Evolutionary conservation across 92 coral and sea anemone genomes (phyloP).

Genomic region (Desmophyllum pertusum): DNA sequence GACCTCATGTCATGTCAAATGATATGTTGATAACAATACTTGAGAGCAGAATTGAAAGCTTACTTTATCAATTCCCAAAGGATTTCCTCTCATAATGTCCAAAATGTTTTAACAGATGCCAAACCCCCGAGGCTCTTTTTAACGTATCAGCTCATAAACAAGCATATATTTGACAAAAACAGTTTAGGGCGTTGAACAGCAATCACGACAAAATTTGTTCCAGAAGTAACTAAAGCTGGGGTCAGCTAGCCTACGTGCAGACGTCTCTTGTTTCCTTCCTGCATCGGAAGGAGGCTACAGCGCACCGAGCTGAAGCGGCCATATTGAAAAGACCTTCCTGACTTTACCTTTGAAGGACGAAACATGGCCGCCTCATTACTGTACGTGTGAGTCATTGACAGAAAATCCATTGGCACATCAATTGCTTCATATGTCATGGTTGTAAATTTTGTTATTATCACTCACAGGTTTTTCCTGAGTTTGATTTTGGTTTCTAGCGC

Average conservation of each 20-base stretch:
- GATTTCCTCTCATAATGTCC: background rate
- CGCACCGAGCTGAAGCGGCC: background rate
- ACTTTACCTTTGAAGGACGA: background rate
- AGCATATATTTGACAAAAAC: background rate
- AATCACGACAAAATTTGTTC: conserved; percentile 12
- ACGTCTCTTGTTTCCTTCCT: too few species aligned
- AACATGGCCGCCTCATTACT: conserved; percentile 8
- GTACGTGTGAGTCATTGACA: conserved; percentile 7
- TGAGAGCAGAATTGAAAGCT: conserved; percentile 12
- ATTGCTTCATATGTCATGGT: background rate
- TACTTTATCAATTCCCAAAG: conserved; percentile 14
- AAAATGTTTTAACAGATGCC: background rate
- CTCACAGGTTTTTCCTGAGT: conserved; percentile 1
- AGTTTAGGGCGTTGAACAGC: too few species aligned
- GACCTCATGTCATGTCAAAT: too few species aligned
- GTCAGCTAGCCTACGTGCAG: too few species aligned
- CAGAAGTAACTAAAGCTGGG: conserved; percentile 2
- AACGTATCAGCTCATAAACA: background rate
- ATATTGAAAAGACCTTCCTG: background rate
- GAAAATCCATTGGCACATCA: background rate
- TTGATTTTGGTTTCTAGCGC: conserved; percentile 14
- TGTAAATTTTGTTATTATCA: background rate
- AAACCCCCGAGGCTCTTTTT: too few species aligned
- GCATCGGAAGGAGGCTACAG: conserved; percentile 7
- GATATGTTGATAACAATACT: too few species aligned